Base-by-base conservation (phyloP, 2,113 vertebrate species). In the Sula dactylatra region DNA sequence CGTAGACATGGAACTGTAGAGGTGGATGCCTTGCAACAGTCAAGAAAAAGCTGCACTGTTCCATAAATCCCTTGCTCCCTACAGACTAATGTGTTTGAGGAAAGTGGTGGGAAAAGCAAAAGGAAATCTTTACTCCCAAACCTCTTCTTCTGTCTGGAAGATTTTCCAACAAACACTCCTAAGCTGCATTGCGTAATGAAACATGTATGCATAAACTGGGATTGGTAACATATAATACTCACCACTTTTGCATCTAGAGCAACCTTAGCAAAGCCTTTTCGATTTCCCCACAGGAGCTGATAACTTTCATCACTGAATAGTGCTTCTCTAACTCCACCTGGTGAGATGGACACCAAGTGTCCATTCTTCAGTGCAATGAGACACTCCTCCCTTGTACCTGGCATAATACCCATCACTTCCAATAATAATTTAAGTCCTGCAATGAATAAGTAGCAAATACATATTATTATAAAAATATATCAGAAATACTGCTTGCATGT, bases 241-340 rank as follows among this genome's bases (percentile, higher is more conserved):
- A 97, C 99, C 98, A 98, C 99, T 98, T 98, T 97, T 64, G 99
- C 98, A 87, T 99, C 99, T 11, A 99, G 98, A 95, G 99, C 99
- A 0, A 99, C 98, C 95, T 98, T 98, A 64, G 99, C 99, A 11
- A 99, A 99, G n/a, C 99, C 99, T 91, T 96, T 99, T 45, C 99
- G 98, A 81, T 98, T 98, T 18, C 98, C 98, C 99, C 99, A 99
- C 27, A 99, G 24, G 5, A 99, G 97, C 3, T 94, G 97, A 8
- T 99, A 99, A 16, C 97, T 98, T 97, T 99, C 98, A 0, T 99
- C 98, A 26, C 99, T 99, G 95, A 99, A 98, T 10, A 99, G 96
- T 1, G 99, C 99, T 89, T 99, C 99, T 34, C 99, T 96, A 11
- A 99, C 98, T 16, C 99, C 99, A 14, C 99, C 99, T 0, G 99